Base-by-base conservation (phyloP, 2,888 invertebrate genomes). In the Phasia obesa region DNA sequence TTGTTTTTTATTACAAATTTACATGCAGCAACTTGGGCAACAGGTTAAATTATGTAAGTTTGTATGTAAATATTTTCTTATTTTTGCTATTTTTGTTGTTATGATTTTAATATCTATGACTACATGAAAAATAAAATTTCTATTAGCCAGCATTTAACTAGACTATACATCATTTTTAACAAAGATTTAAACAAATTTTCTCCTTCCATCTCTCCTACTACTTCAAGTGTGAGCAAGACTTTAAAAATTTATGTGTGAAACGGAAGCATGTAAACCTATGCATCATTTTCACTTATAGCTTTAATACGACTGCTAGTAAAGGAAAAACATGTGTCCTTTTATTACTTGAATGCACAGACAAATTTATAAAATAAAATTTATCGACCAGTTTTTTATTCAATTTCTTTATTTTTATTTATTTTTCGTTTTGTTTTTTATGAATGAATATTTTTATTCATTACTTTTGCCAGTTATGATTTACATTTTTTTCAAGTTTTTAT, bases 391-490 rank as follows among this genome's bases (percentile, higher is more conserved):
- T 57, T 55, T 64, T n/a, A n/a, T n/a, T n/a, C n/a, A n/a, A n/a
- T n/a, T n/a, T n/a, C n/a, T n/a, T n/a, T n/a, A n/a, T n/a, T n/a
- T n/a, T n/a, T 57, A 25, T 15, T 21, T 53, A 64, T 49, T 47
- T 69, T 7, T n/a, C 31, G 74, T 79, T 65, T 42, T 75, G 23
- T 44, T 44, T n/a, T 9, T 27, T n/a, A 27, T 27, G 25, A 44
- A 62, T 21, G 9, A 69, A 62, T 51, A 69, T 25, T 78, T 80
- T 60, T 81, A 53, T 73, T 60, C 21, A 57, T 59, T 65, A 59
- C 53, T 70, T 84, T 67, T 71, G 42, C 59, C 11, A 67, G 67
- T 76, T 76, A 74, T 80, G 77, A 83, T 78, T 85, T 81, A 80
- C 70, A 70, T 78, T 70, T 74, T 49, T 27, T 59, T 27, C 0